phyloP scores from a whole-genome alignment of 2,113 vertebrate species.

The Bubo blakistoni region DNA sequence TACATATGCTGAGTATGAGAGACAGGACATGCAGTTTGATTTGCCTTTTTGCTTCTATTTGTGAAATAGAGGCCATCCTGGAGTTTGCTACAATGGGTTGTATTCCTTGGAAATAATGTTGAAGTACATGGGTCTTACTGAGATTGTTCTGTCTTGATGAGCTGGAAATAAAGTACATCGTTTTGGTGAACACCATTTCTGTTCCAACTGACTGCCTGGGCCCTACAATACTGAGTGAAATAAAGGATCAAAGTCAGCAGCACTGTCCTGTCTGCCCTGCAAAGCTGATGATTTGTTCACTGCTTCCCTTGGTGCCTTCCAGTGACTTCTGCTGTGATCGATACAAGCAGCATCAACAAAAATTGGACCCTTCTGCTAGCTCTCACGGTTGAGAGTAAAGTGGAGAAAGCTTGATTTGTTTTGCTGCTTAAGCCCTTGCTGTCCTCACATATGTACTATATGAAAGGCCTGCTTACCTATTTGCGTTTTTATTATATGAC shows the following conservation, averaged over 20 bases:
- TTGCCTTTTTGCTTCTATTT: not conserved
- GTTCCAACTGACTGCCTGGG: conserved; percentile 1
- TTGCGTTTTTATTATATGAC: not conserved
- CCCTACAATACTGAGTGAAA: conserved; percentile 38
- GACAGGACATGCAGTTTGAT: not conserved
- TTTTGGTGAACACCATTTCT: conserved; percentile 20
- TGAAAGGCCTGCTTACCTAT: not conserved
- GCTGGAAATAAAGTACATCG: conserved; percentile 11
- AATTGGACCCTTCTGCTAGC: not conserved
- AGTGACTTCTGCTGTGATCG: conserved; percentile 13
- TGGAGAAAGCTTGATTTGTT: not conserved
- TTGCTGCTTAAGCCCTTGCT: not conserved
- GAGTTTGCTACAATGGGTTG: not conserved
- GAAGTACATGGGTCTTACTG: not conserved
- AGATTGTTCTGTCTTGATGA: conserved; percentile 12
- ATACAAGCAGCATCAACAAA: conserved; percentile 9
- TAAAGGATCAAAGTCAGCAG: conserved; percentile 55
- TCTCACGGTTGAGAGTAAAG: not conserved
- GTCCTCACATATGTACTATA: not conserved
- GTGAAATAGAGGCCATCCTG: not conserved
- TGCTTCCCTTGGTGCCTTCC: conserved; percentile 51
- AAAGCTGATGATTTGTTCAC: conserved; percentile 58
- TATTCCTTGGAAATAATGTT: not conserved
- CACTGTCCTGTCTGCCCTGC: conserved; percentile 46
- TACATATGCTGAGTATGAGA: accelerated